These are phyloP conservation scores for Drosophila hydei DNA, from an alignment of 1,140 invertebrate genomes.

Conservation along the genomic window DNA sequence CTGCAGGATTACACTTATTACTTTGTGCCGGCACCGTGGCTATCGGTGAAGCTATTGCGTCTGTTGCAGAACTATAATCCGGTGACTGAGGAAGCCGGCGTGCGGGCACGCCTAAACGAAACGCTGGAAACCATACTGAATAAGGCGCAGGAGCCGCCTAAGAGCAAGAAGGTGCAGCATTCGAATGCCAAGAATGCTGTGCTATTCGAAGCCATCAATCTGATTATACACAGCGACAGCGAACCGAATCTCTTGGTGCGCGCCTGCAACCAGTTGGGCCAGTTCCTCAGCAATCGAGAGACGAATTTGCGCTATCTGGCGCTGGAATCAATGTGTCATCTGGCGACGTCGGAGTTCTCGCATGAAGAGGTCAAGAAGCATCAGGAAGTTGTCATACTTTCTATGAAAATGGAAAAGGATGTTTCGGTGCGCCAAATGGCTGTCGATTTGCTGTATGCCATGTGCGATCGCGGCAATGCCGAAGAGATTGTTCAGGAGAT, in stretches of 20 bases:
- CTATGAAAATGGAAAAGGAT: constrained; percentile 99
- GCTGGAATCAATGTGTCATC: constrained; percentile 99
- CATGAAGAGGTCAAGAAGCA: constrained; percentile 99
- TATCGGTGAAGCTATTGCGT: constrained; percentile 98
- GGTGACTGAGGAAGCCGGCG: constrained; percentile 96
- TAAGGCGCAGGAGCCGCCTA: constrained; percentile 99
- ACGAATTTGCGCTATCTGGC: constrained; percentile 99
- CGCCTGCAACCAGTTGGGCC: constrained; percentile 99
- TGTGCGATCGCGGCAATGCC: constrained; percentile 99
- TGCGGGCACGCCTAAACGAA: constrained; percentile 97
- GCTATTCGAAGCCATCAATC: constrained; percentile 99
- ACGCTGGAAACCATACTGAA: constrained; percentile 99
- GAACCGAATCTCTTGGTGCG: constrained; percentile 98
- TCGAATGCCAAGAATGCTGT: constrained; percentile 99
- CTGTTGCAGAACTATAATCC: constrained; percentile 99
- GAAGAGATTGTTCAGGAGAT: constrained; percentile 99
- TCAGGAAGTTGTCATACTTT: constrained; percentile 99
- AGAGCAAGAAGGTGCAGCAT: constrained; percentile 99
- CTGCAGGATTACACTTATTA: constrained; percentile 99
- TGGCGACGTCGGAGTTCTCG: constrained; percentile 99
- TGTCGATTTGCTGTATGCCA: constrained; percentile 99
- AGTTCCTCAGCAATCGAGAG: constrained; percentile 99
- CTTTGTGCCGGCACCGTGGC: constrained; percentile 99
- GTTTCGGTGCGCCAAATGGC: constrained; percentile 99
- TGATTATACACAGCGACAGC: constrained; percentile 99